Evolutionary conservation across 2,797 vertebrate genomes (phyloP), one percentile per base, ranked within the genome.

Genomic region (Cichlasoma orientale): DNA sequence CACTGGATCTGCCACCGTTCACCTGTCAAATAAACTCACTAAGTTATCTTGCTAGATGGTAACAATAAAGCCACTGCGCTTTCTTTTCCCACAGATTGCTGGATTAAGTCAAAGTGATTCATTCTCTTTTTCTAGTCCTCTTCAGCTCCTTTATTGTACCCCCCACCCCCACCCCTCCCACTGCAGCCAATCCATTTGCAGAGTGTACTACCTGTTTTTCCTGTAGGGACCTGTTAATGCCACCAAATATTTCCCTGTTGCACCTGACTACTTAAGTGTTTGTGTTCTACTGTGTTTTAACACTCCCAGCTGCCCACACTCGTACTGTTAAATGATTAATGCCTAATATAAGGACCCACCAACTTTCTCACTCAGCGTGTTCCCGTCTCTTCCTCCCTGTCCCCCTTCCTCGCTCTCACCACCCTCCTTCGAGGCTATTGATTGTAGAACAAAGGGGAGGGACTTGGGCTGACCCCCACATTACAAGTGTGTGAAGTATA

Each of bases 301-400:
- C 57, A 75, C 78, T 79, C 78, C 81, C 83, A 75, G 53, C 83
- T 78, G 68, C 83, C 72, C 77, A 75, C 73, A 38, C 79, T 70
- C 41, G 7, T 13, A 79, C 86, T 80, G 77, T 88, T 89, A 82
- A 91, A 90, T 91, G 82, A 92, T 92, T 92, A 87, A 88, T 86
- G 81, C 79, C 13, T 75, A 90, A 89, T 83, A 83, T 86, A 89
- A 82, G 55, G 70, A 74, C 55, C 78, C 72, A 76, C 27, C 78
- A 84, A 77, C 72, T 85, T 82, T 74, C 72, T 44, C 5, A 2
- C 66, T 76, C 73, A 3, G 66, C 77, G 44, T 72, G 70, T 74
- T 74, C 31, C 53, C 19, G 3, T 55, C 27, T 3, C 72, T 74
- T 72, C 54, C 47, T 73, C 76, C 8, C 70, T 14, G 33, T 74